Percentiles rank a stretch among this genome's conserved stretches.
Evolutionary conservation across 2,888 invertebrate genomes (phyloP).

Genomic region (Hartigia nigra): DNA sequence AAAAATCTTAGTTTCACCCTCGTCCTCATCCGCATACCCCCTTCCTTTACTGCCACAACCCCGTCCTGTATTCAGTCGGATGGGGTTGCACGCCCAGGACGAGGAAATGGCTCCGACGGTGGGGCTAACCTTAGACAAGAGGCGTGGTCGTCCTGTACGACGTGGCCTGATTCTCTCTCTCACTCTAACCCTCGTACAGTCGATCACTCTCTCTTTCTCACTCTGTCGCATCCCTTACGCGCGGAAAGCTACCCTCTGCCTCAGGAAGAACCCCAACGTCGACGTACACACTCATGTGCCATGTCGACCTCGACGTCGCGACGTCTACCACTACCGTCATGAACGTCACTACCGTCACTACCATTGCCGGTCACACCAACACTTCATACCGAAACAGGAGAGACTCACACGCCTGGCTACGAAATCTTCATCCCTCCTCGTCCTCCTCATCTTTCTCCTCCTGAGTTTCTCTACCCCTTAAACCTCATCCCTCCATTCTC

Average conservation of each 20-base stretch:
- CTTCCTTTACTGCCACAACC: neutral
- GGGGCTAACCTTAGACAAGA: constrained; percentile 64
- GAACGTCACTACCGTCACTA: neutral
- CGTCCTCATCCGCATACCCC: neutral
- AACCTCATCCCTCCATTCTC: constrained; percentile 12
- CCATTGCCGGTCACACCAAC: neutral
- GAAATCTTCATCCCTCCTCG: neutral
- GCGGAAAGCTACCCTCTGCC: constrained; percentile 1
- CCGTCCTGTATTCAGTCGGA: neutral
- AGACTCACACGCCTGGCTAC: neutral
- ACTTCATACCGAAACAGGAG: neutral
- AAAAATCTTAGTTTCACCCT: constrained; percentile 59
- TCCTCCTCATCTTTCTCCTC: constrained; percentile 5
- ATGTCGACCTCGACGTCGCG: neutral
- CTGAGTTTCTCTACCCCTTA: constrained; percentile 18
- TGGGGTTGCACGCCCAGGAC: constrained; percentile 21
- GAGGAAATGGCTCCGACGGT: constrained; percentile 28
- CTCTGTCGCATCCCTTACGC: constrained; percentile 12
- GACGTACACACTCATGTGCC: neutral
- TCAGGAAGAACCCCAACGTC: constrained; percentile 4
- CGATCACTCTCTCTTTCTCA: constrained; percentile 16
- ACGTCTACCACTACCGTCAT: neutral
- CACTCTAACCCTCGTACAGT: constrained; percentile 14
- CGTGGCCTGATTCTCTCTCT: constrained; percentile 36
- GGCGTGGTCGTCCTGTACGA: constrained; percentile 56